Percentiles rank a stretch among this genome's conserved stretches.
Conservation (phyloP, 1,140 invertebrate species). For the Steinernema feltiae region DNA sequence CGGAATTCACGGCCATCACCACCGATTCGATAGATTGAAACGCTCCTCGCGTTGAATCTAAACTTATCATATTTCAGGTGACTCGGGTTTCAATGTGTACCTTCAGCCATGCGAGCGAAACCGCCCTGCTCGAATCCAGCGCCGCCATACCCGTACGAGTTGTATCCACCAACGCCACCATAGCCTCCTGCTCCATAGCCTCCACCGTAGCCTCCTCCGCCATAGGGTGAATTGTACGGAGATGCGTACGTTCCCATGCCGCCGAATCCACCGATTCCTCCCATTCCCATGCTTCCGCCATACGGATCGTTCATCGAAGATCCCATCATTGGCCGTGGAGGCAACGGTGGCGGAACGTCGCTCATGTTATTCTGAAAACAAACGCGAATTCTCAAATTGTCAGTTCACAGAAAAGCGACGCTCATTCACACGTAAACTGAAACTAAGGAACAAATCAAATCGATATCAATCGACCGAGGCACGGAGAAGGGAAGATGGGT, state of each 20-base stretch:
- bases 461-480: neutral
- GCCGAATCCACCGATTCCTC: conserved; percentile 10
- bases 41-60: conserved; percentile 79
- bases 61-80: conserved; percentile 76
- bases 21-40: conserved; percentile 90
- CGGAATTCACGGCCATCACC: conserved; percentile 79
- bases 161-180: conserved; percentile 47
- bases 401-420: too few relatives aligned
- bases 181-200: conserved; percentile 20
- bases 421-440: neutral
- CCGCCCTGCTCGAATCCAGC: conserved; percentile 54
- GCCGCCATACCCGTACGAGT: conserved; percentile 40
- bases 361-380: neutral
- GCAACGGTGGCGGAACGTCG: conserved; percentile 24
- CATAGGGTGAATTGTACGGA: neutral
- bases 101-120: conserved; percentile 60
- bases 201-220: conserved; percentile 11
- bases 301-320: conserved; percentile 5
- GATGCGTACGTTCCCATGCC: neutral
- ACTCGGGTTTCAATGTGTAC: conserved; percentile 61
- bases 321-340: conserved; percentile 19
- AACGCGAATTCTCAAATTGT: too few relatives aligned
- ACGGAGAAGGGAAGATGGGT: neutral
- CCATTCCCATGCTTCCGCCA: conserved; percentile 16
- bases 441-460: conserved; percentile 1